These are phyloP conservation scores for Bombus soroeensis DNA, from an alignment of 1,140 invertebrate genomes.

Conservation along the genomic window DNA sequence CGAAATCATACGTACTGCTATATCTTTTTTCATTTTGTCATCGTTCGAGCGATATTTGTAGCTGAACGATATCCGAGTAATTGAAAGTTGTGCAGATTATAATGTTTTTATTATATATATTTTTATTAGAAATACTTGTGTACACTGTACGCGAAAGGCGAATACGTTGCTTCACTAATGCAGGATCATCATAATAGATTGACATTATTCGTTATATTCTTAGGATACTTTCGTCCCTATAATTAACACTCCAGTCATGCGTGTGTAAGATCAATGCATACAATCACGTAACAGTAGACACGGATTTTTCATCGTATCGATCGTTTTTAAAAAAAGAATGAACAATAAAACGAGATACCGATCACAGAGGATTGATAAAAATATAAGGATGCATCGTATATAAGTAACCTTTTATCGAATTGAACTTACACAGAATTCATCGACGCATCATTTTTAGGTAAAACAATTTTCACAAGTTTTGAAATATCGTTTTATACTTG, in stretches of 20 bases:
- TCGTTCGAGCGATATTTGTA: too few relatives aligned
- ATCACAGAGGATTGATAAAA: background rate
- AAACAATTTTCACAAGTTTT: background rate
- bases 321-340: background rate
- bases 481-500: too few relatives aligned
- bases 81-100: background rate
- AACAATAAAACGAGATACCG: background rate
- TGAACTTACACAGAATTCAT: background rate
- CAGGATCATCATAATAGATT: background rate
- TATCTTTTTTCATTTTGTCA: background rate
- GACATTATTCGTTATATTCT: conserved; percentile 4
- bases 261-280: background rate
- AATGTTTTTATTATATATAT: background rate
- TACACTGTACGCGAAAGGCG: too few relatives aligned
- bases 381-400: background rate
- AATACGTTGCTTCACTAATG: background rate
- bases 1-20: background rate
- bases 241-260: background rate
- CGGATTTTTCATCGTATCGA: background rate
- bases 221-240: background rate
- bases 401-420: background rate
- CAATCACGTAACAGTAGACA: background rate
- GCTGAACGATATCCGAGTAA: background rate
- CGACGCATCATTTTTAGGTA: too few relatives aligned
- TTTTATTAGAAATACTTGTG: background rate